A percentile compares a stretch with the other conserved stretches of the same genome.
Conservation (phyloP, 2,113 vertebrate genomes). For the Tachuris rubrigastra region DNA sequence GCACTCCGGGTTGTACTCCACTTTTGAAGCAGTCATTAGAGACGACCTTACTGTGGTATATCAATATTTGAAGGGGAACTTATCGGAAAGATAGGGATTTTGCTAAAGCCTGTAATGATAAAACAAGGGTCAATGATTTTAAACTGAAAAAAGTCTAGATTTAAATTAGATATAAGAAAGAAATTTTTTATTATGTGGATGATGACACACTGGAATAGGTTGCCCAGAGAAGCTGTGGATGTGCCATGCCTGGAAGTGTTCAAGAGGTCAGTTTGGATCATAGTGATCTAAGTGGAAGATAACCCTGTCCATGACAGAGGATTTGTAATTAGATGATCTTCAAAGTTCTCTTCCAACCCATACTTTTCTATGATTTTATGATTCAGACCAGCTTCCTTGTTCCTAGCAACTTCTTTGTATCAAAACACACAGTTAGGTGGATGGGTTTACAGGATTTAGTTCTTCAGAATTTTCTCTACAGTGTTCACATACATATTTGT, state of each 20-base stretch:
- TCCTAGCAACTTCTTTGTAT: neutral
- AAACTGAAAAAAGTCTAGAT: neutral
- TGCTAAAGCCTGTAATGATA: neutral
- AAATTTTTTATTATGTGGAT: neutral
- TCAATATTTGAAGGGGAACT: fast-evolving
- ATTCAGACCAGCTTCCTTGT: neutral
- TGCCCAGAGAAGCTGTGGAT: neutral
- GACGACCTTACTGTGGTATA: neutral
- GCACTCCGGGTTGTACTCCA: neutral
- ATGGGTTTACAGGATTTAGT: neutral
- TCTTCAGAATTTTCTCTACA: neutral
- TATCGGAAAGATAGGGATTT: neutral
- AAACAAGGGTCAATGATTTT: neutral
- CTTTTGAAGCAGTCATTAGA: neutral
- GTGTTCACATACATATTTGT: neutral
- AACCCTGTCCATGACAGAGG: neutral
- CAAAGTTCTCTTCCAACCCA: neutral
- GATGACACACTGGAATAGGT: neutral
- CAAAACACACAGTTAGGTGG: neutral
- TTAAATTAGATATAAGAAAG: neutral
- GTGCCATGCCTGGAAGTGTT: neutral
- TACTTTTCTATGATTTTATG: neutral
- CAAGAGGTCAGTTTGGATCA: neutral
- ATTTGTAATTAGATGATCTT: neutral
- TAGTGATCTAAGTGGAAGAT: neutral